These are phyloP conservation scores for Cyrtorhinus lividipennis DNA, from an alignment of 1,140 invertebrate species.

Conservation along the genomic window DNA sequence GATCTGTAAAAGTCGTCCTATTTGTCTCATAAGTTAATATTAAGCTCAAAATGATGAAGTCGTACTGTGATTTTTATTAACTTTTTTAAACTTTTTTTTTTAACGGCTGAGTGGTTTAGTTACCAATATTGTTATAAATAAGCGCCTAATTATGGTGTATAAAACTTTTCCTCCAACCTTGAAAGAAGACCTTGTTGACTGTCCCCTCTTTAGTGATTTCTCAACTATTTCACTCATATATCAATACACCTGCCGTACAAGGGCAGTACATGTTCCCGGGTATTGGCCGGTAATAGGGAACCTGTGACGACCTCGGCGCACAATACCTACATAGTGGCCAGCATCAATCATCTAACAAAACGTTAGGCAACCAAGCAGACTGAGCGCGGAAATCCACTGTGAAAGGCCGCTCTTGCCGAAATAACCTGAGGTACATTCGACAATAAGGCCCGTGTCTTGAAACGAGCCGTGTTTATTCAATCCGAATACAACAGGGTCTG, in stretches of 20 bases:
- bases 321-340: not conserved
- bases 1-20: not conserved
- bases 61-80: slow-evolving; percentile 1
- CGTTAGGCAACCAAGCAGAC: not conserved
- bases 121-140: not conserved
- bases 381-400: not conserved
- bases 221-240: no score
- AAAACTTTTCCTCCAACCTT: not conserved
- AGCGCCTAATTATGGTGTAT: no score
- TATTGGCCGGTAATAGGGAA: not conserved
- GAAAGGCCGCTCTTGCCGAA: slow-evolving; percentile 3
- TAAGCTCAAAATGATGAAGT: not conserved
- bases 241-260: no score
- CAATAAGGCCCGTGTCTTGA: no score
- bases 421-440: slow-evolving; percentile 1
- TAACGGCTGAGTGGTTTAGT: not conserved
- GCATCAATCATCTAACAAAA: not conserved
- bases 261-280: no score
- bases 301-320: not conserved
- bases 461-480: no score
- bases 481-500: no score
- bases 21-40: no score
- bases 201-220: no score
- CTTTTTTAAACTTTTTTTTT: no score
- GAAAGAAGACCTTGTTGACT: not conserved